Base-by-base conservation (phyloP, 2,888 invertebrate species). In the Acronicta psi region DNA sequence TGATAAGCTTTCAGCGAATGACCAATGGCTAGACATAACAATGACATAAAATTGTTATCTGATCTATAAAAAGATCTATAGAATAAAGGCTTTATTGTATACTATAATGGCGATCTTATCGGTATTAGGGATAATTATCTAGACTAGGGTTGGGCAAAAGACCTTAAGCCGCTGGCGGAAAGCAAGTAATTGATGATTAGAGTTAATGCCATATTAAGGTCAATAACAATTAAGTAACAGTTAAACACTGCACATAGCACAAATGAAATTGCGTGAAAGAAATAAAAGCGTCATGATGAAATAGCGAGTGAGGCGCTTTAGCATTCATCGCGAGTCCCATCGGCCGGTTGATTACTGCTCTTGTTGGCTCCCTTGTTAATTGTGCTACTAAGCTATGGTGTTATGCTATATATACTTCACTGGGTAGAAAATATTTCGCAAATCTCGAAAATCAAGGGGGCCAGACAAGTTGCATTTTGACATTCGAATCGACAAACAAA, bases 291-390 rank as follows among this genome's bases (percentile, higher is more conserved):
- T 41, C 31, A 20, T 63, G 59, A 61, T 57, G 51, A 54, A 55
- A 75, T 75, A 49, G 53, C 58, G 50, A 57, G 41, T 51, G 56
- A 45, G 46, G 23, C 58, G 55, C 58, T 77, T 65, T 77, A 75
- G 46, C 72, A 75, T 77, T 75, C 75, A 69, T 60, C 47, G 59
- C 62, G 41, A 52, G 17, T 62, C 66, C 63, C 64, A 53, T 62
- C 71, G 56, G 69, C 59, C 36, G 36, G 61, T 69, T 77, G 69
- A 77, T 75, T 77, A 60, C 72, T 42, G 49, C 75, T 64, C 64
- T 77, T 75, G 69, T 75, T 57, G 47, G 52, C 56, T 60, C 52
- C 58, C 69, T 43, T 56, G 46, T 52, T 56, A 63, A 74, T 77
- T 75, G 60, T 61, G 45, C 44, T 54, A 59, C 45, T 56, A 63